phyloP scores from a whole-genome alignment of 2,797 vertebrate genomes.

The Pipistrellus pygmaeus region DNA sequence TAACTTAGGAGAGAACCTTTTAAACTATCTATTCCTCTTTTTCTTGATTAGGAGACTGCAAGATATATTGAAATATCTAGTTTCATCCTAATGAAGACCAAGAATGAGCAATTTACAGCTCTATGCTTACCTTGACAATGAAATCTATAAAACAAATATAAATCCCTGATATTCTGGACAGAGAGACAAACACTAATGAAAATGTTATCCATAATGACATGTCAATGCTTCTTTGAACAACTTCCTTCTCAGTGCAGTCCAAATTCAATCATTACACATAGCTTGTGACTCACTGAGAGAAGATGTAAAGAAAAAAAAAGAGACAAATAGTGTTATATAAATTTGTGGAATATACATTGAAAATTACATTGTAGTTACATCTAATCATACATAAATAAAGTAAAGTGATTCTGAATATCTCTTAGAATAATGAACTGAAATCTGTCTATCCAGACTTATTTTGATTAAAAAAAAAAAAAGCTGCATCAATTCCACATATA shows the following conservation, averaged over 20 bases:
- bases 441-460: background rate
- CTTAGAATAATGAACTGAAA: conserved; percentile 18
- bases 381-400: background rate
- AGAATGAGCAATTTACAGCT: background rate
- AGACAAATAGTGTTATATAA: background rate
- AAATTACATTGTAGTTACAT: background rate
- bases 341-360: conserved; percentile 5
- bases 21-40: background rate
- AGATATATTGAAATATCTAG: background rate
- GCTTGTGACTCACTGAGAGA: conserved; percentile 1
- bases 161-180: background rate
- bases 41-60: background rate
- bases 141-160: background rate
- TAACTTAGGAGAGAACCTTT: background rate
- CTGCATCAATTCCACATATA: background rate
- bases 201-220: background rate
- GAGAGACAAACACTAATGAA: background rate
- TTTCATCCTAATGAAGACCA: background rate
- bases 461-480: background rate
- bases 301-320: conserved; percentile 17
- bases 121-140: background rate
- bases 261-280: background rate
- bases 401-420: background rate
- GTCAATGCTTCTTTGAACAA: background rate
- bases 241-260: background rate